Evolutionary conservation across 2,888 invertebrate species (phyloP).

Genomic region (Cantharis nigra): DNA sequence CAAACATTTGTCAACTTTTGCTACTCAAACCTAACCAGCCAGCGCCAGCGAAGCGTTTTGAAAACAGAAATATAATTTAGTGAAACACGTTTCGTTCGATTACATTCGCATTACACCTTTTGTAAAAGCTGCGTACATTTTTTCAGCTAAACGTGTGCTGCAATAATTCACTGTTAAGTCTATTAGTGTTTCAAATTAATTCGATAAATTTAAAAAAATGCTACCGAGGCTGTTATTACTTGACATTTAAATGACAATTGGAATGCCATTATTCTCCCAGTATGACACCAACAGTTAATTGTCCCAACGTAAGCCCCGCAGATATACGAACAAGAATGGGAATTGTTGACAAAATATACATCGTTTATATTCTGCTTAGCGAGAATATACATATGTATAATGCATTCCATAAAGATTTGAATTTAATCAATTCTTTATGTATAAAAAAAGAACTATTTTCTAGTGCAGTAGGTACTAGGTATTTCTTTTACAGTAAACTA

Average conservation of each 20-base stretch:
- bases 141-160: not conserved
- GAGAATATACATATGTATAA: slow-evolving; percentile 6
- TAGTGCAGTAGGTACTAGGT: no score
- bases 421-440: not conserved
- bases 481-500: not conserved
- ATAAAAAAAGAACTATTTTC: not conserved
- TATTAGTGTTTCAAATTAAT: not conserved
- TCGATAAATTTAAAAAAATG: not conserved
- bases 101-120: not conserved
- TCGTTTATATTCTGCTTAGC: slow-evolving; percentile 16
- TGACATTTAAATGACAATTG: slow-evolving; percentile 11
- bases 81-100: not conserved
- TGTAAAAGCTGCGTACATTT: not conserved
- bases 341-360: slow-evolving; percentile 14
- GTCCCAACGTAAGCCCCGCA: slow-evolving; percentile 7
- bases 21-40: not conserved
- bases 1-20: not conserved
- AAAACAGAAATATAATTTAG: not conserved
- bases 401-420: slow-evolving; percentile 6
- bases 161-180: not conserved
- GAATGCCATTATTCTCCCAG: slow-evolving; percentile 19
- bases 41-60: no score
- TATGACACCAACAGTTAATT: slow-evolving; percentile 19
- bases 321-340: slow-evolving; percentile 11
- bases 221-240: not conserved